Conservation (phyloP, 23 tunicate species). For the Trididemnum clinides region DNA sequence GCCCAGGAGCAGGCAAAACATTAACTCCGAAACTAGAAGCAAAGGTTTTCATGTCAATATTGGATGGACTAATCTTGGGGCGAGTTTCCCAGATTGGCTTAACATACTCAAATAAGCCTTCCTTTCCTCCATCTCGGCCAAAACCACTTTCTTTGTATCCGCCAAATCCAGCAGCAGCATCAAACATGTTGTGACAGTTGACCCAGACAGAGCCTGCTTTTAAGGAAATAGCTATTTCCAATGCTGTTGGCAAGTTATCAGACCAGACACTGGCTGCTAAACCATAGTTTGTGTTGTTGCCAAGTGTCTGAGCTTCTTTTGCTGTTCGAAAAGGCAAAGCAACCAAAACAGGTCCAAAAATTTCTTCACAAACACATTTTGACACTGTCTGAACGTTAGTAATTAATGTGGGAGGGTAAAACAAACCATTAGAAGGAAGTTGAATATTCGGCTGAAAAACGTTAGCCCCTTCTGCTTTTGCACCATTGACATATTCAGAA, state of each 20-base stretch:
- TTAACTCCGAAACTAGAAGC: conserved; percentile 67
- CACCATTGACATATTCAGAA: conserved; percentile 76
- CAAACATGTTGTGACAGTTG: conserved; percentile 89
- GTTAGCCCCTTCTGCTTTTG: conserved; percentile 83
- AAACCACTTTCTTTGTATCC: conserved; percentile 94
- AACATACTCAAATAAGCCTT: conserved; percentile 93
- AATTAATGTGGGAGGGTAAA: conserved; percentile 91
- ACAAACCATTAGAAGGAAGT: conserved; percentile 66
- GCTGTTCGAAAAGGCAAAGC: conserved; percentile 95
- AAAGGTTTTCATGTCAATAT: conserved; percentile 84
- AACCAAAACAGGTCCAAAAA: conserved; percentile 94
- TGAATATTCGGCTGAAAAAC: conserved; percentile 70
- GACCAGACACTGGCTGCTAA: conserved; percentile 95
- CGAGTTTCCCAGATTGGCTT: conserved; percentile 70
- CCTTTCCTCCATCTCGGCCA: conserved; percentile 97
- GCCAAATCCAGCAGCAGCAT: conserved; percentile 98
- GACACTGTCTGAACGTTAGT: conserved; percentile 96
- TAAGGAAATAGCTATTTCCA: conserved; percentile 81
- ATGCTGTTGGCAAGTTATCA: conserved; percentile 88
- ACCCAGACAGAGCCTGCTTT: conserved; percentile 99
- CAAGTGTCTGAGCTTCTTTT: conserved; percentile 79
- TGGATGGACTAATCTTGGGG: not conserved
- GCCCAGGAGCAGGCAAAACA: conserved; percentile 79
- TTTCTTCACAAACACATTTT: conserved; percentile 91
- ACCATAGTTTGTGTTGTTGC: conserved; percentile 96